Base-by-base conservation (phyloP, 2,888 invertebrate species). In the Tinea pellionella region DNA sequence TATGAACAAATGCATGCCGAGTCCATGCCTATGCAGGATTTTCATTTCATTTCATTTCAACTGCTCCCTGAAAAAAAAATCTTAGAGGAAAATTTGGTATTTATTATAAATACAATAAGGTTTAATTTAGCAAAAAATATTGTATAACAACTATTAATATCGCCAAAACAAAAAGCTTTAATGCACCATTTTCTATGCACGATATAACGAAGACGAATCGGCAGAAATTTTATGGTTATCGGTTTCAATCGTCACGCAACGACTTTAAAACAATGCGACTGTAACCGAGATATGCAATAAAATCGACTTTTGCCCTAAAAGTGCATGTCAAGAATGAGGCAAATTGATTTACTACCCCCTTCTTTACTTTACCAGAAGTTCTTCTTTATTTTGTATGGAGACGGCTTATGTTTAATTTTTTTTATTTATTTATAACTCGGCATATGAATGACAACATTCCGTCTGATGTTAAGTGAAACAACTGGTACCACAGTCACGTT, bases 311-410 rank as follows among this genome's bases (percentile, higher is more conserved):
- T 1, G 4, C 47, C 47, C 19, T 29, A 57, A 57, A 57, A 47
- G 43, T 69, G 69, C 68, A 69, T 47, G 61, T 67, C 67, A 63
- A 13, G 37, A 32, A 42, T 30, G 53, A 12, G 29, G 15, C 42
- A 65, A 72, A 74, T 75, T 75, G 74, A 75, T 75, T 74, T 73
- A 75, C 63, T 66, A 65, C 66, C 59, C 42, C 61, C 13, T 55
- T 58, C 60, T 37, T 37, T 37, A 12, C 11, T 37, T 37, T 37
- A 37, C 24, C 6, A 2, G 24, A 24, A 24, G 24, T 24, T 24
- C 24, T 24, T n/a, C 3, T 24, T 24, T 24, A 6, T 24, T 24
- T 3, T 3, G 24, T 24, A 24, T 24, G 2, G 24, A 24, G 6
- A 24, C 6, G 24, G 24, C 2, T 24, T 24, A 24, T 24, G 24